Conservation (phyloP, 2,113 vertebrate genomes). For the Campylomormyrus numenius region DNA sequence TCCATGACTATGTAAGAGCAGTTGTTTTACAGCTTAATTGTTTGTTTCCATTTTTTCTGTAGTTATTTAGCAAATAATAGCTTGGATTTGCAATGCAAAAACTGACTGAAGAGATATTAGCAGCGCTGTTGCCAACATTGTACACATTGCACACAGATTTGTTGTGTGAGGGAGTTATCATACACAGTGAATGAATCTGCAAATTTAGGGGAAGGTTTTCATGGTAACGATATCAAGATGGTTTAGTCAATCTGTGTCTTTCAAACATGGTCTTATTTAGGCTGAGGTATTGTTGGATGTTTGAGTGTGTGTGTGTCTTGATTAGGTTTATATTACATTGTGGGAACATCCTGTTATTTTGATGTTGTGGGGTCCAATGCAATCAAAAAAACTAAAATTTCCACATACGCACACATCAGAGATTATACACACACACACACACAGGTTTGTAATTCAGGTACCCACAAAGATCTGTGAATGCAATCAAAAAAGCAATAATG, state of each 20-base stretch:
- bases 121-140: not conserved
- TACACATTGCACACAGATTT: not conserved
- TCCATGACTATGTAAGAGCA: constrained; percentile 77
- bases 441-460: too few species aligned
- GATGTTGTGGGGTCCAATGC: too few species aligned
- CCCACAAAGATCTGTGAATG: too few species aligned
- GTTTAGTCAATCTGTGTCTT: not conserved
- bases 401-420: too few species aligned
- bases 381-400: too few species aligned
- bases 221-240: not conserved
- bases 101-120: not conserved
- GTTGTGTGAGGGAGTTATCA: not conserved
- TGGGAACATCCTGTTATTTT: too few species aligned
- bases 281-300: not conserved
- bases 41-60: not conserved
- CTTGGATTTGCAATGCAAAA: not conserved
- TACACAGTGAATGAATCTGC: not conserved
- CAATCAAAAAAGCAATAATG: too few species aligned
- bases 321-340: too few species aligned
- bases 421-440: too few species aligned
- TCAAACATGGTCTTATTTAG: not conserved
- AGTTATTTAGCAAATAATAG: not conserved
- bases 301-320: not conserved
- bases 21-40: not conserved
- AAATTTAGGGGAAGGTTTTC: not conserved